These are phyloP conservation scores for Charanyca ferruginea DNA, from an alignment of 2,888 invertebrate genomes.

Conservation along the genomic window DNA sequence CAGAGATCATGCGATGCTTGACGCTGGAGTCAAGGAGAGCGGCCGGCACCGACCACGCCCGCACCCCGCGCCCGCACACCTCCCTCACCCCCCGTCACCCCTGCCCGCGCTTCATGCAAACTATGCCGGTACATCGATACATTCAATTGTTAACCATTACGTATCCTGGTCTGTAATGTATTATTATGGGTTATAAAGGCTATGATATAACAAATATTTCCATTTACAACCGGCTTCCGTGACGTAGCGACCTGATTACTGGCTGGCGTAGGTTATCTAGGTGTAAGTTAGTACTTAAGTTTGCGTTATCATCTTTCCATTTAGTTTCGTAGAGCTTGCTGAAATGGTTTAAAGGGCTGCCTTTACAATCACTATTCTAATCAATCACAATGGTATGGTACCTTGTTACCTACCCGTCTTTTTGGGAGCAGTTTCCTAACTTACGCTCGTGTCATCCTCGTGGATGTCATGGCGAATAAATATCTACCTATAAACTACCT, in stretches of 20 bases:
- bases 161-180: conserved; percentile 78
- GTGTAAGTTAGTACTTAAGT: conserved; percentile 21
- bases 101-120: conserved; percentile 76
- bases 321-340: not conserved
- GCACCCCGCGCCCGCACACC: conserved; percentile 71
- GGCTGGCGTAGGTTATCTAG: conserved; percentile 26
- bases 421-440: not conserved
- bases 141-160: conserved; percentile 82
- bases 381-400: not conserved
- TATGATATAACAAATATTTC: conserved; percentile 71
- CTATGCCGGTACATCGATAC: conserved; percentile 72
- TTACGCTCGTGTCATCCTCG: no score
- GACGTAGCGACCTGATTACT: conserved; percentile 63
- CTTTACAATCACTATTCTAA: not conserved
- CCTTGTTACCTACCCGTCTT: not conserved
- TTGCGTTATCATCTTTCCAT: conserved; percentile 32
- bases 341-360: not conserved
- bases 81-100: conserved; percentile 67
- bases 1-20: conserved; percentile 91
- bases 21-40: conserved; percentile 91
- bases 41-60: conserved; percentile 91
- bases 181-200: conserved; percentile 71
- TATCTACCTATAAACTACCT: no score
- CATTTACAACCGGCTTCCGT: conserved; percentile 68
- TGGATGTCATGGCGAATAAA: no score